Conservation (phyloP, 2,113 vertebrate species). For the Coptodon rendalli region DNA sequence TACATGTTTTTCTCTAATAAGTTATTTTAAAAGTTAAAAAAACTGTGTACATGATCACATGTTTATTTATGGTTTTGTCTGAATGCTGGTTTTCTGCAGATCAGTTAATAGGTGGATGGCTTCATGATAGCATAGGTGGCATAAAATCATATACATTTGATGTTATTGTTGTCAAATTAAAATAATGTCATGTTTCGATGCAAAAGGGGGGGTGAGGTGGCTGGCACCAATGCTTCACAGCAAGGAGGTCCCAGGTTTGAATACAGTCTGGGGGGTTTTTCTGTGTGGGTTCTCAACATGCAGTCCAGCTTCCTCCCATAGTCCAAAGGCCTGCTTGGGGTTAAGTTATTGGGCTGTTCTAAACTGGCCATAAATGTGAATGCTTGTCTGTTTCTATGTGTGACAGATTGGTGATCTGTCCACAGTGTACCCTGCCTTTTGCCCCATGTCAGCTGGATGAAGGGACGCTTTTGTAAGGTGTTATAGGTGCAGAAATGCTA, state of each 20-base stretch:
- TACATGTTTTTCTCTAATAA: background rate
- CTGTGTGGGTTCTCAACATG: background rate
- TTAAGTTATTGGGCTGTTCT: background rate
- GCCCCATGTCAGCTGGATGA: background rate
- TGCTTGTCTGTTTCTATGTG: background rate
- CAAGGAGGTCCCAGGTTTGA: background rate
- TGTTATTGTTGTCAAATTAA: background rate
- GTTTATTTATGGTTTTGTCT: background rate
- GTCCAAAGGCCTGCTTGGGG: fast-evolving
- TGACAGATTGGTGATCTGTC: background rate
- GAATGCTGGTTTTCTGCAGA: background rate
- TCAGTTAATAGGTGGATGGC: background rate
- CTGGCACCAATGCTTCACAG: background rate
- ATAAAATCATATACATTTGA: background rate
- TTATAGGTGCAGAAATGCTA: background rate
- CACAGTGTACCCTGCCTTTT: background rate
- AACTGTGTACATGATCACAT: background rate
- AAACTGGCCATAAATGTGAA: background rate
- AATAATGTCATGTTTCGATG: background rate
- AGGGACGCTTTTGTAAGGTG: background rate
- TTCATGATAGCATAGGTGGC: background rate
- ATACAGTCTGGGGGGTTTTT: background rate
- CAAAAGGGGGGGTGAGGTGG: background rate
- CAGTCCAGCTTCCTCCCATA: background rate
- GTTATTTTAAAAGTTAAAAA: background rate